Base-by-base conservation (phyloP, 2,113 vertebrate genomes). In the Rallus limicola region DNA sequence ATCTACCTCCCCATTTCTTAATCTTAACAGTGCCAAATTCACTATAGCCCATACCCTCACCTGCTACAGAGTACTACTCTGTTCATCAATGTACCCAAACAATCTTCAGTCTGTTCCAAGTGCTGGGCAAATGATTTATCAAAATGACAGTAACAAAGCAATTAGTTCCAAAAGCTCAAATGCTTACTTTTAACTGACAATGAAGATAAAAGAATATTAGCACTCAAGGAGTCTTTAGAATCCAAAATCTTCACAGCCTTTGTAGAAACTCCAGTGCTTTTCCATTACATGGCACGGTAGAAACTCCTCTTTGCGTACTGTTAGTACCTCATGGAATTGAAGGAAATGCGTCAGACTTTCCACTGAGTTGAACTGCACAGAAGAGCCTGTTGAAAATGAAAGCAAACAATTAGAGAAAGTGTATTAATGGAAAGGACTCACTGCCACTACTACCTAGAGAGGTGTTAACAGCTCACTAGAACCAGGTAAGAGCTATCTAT, bases 211-310 rank as follows among this genome's bases (percentile, higher is more conserved):
- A 84, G 78, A 33, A 25, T 2, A 25, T 31, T 64, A 77, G n/a
- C 34, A 60, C 7, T 48, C 24, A 55, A 55, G 10, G 85, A 83
- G 23, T 76, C 23, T 81, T 96, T 55, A 97, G 81, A 97, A 97
- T 83, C 96, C 96, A 96, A 97, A 97, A 63, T 89, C 74, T 84
- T 97, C 63, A 86, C 89, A 95, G 13, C 52, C 70, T 64, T 69
- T 75, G 69, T 98, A 98, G 79, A 96, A 97, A 81, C 95, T 97
- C 99, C 99, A 99, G 71, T 98, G 89, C 48, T 92, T 83, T 86
- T 99, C 98, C 98, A 99, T 98, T 33, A 97, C 12, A 52, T 97
- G 89, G 16, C 93, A 97, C 3, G 99, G 98, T 16, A 99, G 88
- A 82, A 99, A 96, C 93, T 99, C 99, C n/a, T 98, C 98, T 77